These are phyloP conservation scores for Chaenogobius annularis DNA, from an alignment of 2,113 vertebrate species.

Conservation along the genomic window DNA sequence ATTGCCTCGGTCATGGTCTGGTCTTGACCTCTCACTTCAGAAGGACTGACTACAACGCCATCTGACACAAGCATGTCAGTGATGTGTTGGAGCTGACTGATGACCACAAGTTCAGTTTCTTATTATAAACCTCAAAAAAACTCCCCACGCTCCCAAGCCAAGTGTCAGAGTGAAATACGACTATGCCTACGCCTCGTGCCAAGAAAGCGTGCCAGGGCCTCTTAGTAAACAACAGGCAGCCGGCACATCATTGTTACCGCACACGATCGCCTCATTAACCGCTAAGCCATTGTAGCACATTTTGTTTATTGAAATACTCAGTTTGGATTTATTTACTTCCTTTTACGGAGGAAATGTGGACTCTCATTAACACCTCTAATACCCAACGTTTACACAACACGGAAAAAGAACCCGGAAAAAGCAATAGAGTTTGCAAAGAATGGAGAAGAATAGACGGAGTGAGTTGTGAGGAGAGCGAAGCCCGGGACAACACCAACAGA, in stretches of 20 bases:
- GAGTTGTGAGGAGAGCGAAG: slow-evolving; percentile 54
- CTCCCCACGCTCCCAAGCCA: slow-evolving; percentile 52
- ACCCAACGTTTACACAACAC: slow-evolving; percentile 43
- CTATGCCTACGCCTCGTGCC: slow-evolving; percentile 35
- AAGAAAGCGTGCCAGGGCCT: slow-evolving; percentile 53
- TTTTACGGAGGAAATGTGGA: slow-evolving; percentile 63
- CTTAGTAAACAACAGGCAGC: slow-evolving; percentile 57
- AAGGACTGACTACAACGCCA: neutral
- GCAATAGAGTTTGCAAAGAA: slow-evolving; percentile 51
- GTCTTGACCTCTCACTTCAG: neutral
- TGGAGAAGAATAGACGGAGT: slow-evolving; percentile 58
- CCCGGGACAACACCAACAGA: slow-evolving; percentile 56
- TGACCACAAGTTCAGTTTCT: slow-evolving; percentile 53
- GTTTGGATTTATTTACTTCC: slow-evolving; percentile 73
- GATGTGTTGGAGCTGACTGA: slow-evolving; percentile 10
- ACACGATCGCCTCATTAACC: slow-evolving; percentile 68
- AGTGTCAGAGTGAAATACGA: slow-evolving; percentile 65
- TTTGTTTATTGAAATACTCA: slow-evolving; percentile 71
- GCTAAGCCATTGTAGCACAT: slow-evolving; percentile 62
- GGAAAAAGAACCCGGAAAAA: slow-evolving; percentile 55
- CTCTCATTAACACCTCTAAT: slow-evolving; percentile 71
- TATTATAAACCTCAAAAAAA: slow-evolving; percentile 49
- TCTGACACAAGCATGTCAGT: slow-evolving; percentile 21
- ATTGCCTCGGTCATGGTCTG: neutral
- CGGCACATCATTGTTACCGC: slow-evolving; percentile 61